These are phyloP conservation scores for Molorchus minor DNA, from an alignment of 2,888 invertebrate species.

Conservation along the genomic window DNA sequence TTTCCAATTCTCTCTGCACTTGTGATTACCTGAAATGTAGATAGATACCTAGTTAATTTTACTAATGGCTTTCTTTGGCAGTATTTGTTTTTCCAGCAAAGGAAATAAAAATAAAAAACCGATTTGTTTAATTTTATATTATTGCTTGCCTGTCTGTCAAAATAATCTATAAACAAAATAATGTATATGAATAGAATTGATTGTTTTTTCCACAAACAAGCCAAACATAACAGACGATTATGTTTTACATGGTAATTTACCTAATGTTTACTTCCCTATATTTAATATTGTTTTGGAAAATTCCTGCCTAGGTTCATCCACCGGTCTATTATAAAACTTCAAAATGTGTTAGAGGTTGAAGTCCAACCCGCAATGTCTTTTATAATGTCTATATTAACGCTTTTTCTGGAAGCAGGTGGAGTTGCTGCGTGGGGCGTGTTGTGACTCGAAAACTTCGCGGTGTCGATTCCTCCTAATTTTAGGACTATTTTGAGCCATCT, in stretches of 20 bases:
- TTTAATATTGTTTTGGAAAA: too few relatives aligned
- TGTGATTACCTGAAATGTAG: conserved; percentile 65
- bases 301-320: too few relatives aligned
- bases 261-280: too few relatives aligned
- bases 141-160: not conserved
- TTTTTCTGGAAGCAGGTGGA: not conserved
- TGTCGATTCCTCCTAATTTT: conserved; percentile 1
- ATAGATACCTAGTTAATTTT: not conserved
- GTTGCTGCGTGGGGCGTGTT: conserved; percentile 1
- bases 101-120: not conserved
- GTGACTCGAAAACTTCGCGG: not conserved
- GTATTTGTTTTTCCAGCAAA: not conserved
- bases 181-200: not conserved
- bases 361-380: conserved; percentile 1
- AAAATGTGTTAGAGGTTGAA: too few relatives aligned
- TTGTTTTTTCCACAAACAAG: not conserved
- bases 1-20: conserved; percentile 72
- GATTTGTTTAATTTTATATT: not conserved
- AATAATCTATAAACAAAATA: not conserved
- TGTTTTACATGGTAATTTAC: too few relatives aligned
- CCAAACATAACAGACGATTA: too few relatives aligned
- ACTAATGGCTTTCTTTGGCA: not conserved
- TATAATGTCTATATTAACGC: not conserved
- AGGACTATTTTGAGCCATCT: not conserved
- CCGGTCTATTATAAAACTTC: too few relatives aligned